phyloP scores from a whole-genome alignment of 2,888 invertebrate genomes.

The Philaethria dido region DNA sequence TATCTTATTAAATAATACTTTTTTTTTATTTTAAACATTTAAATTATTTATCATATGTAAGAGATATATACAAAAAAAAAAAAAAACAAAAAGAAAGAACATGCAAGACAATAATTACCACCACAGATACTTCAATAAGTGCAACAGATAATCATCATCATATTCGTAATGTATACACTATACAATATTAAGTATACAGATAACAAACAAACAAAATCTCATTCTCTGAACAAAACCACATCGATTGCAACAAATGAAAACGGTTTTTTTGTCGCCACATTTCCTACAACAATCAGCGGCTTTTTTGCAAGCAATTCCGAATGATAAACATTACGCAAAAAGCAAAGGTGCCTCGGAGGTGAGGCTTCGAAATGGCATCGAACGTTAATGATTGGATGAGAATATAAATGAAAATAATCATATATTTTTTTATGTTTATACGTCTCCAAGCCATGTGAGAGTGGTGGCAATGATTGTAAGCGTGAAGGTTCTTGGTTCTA shows the following conservation, averaged over 20 bases:
- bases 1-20: too few relatives aligned
- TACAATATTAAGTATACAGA: too few relatives aligned
- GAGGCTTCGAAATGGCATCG: constrained; percentile 12
- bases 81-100: too few relatives aligned
- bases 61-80: too few relatives aligned
- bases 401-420: not conserved
- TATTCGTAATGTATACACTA: not conserved
- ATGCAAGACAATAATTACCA: not conserved
- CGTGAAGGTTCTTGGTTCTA: not conserved
- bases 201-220: constrained; percentile 21
- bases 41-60: too few relatives aligned
- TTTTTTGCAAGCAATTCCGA: constrained; percentile 49
- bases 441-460: too few relatives aligned
- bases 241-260: constrained; percentile 38
- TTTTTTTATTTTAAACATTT: too few relatives aligned
- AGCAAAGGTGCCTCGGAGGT: constrained; percentile 40
- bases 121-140: not conserved
- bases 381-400: not conserved
- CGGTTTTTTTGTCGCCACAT: constrained; percentile 47
- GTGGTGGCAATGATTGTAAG: not conserved
- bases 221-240: constrained; percentile 18
- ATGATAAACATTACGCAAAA: constrained; percentile 51
- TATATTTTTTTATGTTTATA: too few relatives aligned
- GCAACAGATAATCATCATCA: constrained; percentile 4
- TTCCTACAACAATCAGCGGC: constrained; percentile 49